Evolutionary conservation across 2,888 invertebrate genomes (phyloP), one percentile per base, ranked within the genome.

Genomic region (Lithodes maja): DNA sequence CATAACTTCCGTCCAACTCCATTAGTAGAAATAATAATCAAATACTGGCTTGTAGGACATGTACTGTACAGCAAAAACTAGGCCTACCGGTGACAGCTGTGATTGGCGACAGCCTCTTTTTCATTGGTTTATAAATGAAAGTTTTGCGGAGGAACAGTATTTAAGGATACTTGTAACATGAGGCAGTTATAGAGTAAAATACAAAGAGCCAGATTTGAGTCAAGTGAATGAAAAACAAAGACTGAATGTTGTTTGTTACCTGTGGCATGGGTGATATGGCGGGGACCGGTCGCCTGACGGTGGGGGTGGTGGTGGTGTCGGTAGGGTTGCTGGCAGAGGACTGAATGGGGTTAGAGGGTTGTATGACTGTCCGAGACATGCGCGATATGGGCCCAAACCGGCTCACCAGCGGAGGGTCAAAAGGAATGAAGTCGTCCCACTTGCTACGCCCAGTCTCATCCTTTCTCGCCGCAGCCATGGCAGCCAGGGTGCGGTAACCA

Each of bases 361-460:
- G 88, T 85, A 92, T 85, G 91, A 92, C 79, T 68, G 92, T 90
- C 90, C 92, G 79, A 87, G 92, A 91, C 92, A 92, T 87, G 75
- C 95, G 94, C 1, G 96, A 96, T 92, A 96, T 96, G 0, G 96
- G 96, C 2, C 96, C 96, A 93, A 95, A 96, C 93, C 96, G 96
- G 92, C 95, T 96, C 33, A 95, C 95, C 52, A 95, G 94, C 1
- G 96, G 95, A 61, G 95, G 94, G 93, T 96, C 96, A 93, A 96
- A 96, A 5, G 96, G 96, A 86, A 96, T 95, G 93, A 96, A 95
- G 92, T 95, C 95, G 92, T 96, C 96, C 92, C 96, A 95, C 69
- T 87, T 86, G 80, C 84, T 85, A 49, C 71, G 74, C 68, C 74
- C 74, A 52, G 55, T 52, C n/a, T 86, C 85, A 12, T 89, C 89